Conservation (phyloP, 2,888 invertebrate genomes). For the Campoplex capitator region DNA sequence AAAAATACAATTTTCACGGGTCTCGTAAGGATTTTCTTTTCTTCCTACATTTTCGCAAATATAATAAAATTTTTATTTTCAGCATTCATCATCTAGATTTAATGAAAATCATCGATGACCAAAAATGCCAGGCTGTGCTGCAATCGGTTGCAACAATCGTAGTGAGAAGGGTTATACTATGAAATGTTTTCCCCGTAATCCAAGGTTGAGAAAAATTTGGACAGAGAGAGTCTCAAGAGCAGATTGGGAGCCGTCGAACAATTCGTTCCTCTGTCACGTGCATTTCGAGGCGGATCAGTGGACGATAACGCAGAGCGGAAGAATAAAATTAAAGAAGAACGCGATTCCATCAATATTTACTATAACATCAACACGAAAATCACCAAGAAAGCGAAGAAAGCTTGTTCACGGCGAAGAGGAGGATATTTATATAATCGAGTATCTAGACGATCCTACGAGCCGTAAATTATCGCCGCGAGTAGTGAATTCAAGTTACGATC, state of each 20-base stretch:
- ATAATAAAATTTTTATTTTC: neutral
- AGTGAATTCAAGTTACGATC: neutral
- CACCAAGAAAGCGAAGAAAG: conserved; percentile 78
- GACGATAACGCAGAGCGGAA: conserved; percentile 77
- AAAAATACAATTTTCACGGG: neutral
- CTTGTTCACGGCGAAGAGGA: conserved; percentile 65
- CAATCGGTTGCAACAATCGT: conserved; percentile 83
- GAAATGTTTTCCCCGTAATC: conserved; percentile 84
- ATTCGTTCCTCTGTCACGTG: conserved; percentile 82
- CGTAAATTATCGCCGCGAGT: conserved; percentile 35
- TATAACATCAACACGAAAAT: conserved; percentile 80
- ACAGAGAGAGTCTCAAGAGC: conserved; percentile 80
- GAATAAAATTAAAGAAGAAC: conserved; percentile 79
- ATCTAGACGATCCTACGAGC: conserved; percentile 72
- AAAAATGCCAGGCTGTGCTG: conserved; percentile 83
- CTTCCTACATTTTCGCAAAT: neutral
- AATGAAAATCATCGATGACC: conserved; percentile 34
- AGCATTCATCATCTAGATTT: conserved; percentile 30
- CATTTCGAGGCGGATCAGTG: conserved; percentile 81
- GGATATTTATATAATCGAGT: conserved; percentile 72
- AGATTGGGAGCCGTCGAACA: conserved; percentile 83
- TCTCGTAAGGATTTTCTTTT: neutral
- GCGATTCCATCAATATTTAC: conserved; percentile 81
- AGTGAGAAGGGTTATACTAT: conserved; percentile 83
- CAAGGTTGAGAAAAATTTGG: conserved; percentile 81